phyloP scores from a whole-genome alignment of 2,113 vertebrate genomes.

The Puffinus mauretanicus region DNA sequence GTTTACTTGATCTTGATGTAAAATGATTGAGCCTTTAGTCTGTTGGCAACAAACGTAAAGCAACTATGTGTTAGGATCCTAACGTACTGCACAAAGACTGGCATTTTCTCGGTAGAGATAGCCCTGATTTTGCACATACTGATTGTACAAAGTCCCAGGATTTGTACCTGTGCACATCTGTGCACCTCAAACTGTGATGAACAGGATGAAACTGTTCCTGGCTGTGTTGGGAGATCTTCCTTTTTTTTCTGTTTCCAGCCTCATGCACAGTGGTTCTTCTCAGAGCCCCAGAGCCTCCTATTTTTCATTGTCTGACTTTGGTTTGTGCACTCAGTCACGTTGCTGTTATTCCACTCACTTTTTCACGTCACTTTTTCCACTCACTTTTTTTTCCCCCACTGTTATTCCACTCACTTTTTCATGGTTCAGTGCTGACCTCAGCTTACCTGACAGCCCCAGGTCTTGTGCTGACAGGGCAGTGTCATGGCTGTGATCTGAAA shows the following conservation, averaged over 20 bases:
- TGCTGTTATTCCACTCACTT: neutral
- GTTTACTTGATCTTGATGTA: neutral
- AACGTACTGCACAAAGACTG: accelerated
- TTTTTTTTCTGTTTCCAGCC: neutral
- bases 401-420: neutral
- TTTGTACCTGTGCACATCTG: neutral
- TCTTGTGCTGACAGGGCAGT: neutral
- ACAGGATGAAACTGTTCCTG: neutral
- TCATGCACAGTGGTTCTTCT: neutral
- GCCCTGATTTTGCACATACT: neutral
- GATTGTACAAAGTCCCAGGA: neutral
- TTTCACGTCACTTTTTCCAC: neutral
- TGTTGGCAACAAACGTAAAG: neutral
- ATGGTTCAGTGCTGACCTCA: neutral
- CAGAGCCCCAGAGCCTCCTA: neutral
- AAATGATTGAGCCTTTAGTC: neutral
- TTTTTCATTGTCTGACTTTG: neutral
- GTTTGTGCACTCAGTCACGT: neutral
- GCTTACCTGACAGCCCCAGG: slow-evolving; percentile 9
- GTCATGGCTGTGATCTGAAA: neutral
- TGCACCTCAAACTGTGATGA: neutral
- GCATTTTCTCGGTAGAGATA: neutral
- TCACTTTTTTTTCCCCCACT: neutral
- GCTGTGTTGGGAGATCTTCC: neutral
- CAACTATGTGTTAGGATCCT: neutral